These are phyloP conservation scores for Halocynthia aurantium DNA, from an alignment of 23 tunicate species.

Conservation along the genomic window DNA sequence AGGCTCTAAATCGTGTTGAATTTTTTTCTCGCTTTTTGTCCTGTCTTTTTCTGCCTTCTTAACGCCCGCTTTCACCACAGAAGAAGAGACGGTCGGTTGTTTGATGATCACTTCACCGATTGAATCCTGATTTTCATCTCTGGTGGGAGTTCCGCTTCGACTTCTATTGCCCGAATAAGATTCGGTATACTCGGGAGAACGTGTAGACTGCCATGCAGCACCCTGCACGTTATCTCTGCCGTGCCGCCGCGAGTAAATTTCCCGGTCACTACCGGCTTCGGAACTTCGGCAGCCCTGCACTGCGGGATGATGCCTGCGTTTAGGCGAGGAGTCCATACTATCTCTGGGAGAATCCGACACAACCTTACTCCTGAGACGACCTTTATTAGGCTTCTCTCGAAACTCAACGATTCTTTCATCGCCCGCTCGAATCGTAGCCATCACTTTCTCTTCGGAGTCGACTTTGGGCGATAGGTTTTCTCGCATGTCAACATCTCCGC, in stretches of 20 bases:
- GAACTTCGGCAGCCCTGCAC: not conserved
- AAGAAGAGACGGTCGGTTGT: constrained; percentile 37
- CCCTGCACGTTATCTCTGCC: not conserved
- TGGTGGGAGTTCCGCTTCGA: constrained; percentile 83
- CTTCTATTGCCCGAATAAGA: constrained; percentile 38
- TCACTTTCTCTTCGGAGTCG: constrained; percentile 15
- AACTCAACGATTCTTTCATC: constrained; percentile 14
- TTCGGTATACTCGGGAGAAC: not conserved
- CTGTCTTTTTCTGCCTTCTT: not conserved
- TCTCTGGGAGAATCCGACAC: constrained; percentile 1
- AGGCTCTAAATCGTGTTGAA: not conserved
- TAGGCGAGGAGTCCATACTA: constrained; percentile 16
- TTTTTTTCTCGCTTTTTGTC: not conserved
- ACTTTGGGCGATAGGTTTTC: not conserved
- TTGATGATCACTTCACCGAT: constrained; percentile 90
- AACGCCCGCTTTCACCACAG: not conserved
- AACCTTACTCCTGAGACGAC: constrained; percentile 9
- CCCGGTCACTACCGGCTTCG: not conserved
- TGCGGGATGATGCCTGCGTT: not conserved
- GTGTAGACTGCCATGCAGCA: constrained; percentile 2
- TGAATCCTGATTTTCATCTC: constrained; percentile 73
- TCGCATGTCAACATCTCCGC: constrained; percentile 23
- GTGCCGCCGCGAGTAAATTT: not conserved
- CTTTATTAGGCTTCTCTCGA: constrained; percentile 1
- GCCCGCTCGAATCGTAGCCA: not conserved